Base-by-base conservation (phyloP, 2,113 vertebrate genomes). In the Thinocorus orbignyianus region DNA sequence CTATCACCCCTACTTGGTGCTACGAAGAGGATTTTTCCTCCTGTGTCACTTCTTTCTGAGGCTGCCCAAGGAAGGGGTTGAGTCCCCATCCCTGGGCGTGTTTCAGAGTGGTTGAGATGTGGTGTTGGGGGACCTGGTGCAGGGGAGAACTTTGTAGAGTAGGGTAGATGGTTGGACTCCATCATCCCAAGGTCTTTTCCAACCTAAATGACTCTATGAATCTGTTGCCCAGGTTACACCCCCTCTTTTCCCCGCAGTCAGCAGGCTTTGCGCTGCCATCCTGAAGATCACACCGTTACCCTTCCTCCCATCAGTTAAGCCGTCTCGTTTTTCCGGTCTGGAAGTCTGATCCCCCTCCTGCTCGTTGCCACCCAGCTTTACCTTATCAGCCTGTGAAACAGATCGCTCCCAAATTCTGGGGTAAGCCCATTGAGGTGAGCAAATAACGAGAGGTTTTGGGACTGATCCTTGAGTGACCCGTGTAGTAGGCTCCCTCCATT, bases 231-330 rank as follows among this genome's bases (percentile, higher is more conserved):
- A 7, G 52, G 52, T 52, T 46, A n/a, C 17, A 46, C 5, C 30
- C 17, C 19, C 17, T 18, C 37, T 37, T 41, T 81, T 35, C 51
- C 76, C 26, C 0, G 0, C 1, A 31, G 14, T 71, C 78, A 58
- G 60, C 60, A 52, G 17, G 14, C 58, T 55, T 70, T 80, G 62
- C 11, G 5, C 12, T 0, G 0, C 25, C 2, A 17, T 44, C 3
- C 28, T 17, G 5, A 14, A 3, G 26, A 28, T 48, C n/a, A 23
- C n/a, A 7, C 6, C 1, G 0, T 65, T 23, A 19, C 5, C 81
- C 15, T 68, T 61, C 41, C 20, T 90, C 42, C 61, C 65, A 60
- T 35, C 66, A 55, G 4, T 68, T 88, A 60, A 71, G 1, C 11
- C 44, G 2, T 17, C 82, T 82, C 0, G 11, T 68, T 92, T 69